Evolutionary conservation across 92 coral and sea anemone species (phyloP).

Genomic region (Epizoanthus illoricatus): DNA sequence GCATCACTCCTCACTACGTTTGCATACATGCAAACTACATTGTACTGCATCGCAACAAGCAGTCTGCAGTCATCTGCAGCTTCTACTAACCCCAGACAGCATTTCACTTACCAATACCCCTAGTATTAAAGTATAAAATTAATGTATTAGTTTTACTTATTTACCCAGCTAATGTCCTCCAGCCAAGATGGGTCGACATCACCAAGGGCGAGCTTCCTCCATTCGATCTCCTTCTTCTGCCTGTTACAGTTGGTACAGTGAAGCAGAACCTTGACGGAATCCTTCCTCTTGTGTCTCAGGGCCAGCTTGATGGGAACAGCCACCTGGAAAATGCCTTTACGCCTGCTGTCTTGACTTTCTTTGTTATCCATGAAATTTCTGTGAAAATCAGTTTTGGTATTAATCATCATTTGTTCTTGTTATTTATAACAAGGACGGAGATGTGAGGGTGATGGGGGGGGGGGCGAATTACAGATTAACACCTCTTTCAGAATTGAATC

Average conservation of each 20-base stretch:
- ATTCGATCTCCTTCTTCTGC: slow-evolving; percentile 64
- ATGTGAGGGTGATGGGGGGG: too few species aligned
- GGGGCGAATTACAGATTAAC: too few species aligned
- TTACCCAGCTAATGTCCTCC: slow-evolving; percentile 74
- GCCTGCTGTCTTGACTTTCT: slow-evolving; percentile 9
- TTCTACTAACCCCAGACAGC: too few species aligned
- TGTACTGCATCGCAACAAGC: too few species aligned
- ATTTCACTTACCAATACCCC: too few species aligned
- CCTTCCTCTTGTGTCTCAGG: slow-evolving; percentile 54
- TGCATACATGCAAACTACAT: too few species aligned
- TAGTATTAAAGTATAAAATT: background rate
- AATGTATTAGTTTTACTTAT: background rate
- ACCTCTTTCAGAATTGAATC: too few species aligned
- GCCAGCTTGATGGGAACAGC: slow-evolving; percentile 87
- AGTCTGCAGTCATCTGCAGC: too few species aligned
- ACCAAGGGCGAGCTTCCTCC: slow-evolving; percentile 77
- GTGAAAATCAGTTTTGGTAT: background rate
- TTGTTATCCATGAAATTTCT: slow-evolving; percentile 64
- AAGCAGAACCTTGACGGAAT: slow-evolving; percentile 68
- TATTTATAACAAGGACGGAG: too few species aligned
- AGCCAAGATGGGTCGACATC: slow-evolving; percentile 74
- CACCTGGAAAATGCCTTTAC: slow-evolving; percentile 47
- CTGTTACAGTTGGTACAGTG: slow-evolving; percentile 67
- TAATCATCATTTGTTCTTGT: too few species aligned
- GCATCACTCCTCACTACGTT: too few species aligned